These are phyloP conservation scores for Lycophotia porphyrea DNA, from an alignment of 2,888 invertebrate genomes.

Conservation along the genomic window DNA sequence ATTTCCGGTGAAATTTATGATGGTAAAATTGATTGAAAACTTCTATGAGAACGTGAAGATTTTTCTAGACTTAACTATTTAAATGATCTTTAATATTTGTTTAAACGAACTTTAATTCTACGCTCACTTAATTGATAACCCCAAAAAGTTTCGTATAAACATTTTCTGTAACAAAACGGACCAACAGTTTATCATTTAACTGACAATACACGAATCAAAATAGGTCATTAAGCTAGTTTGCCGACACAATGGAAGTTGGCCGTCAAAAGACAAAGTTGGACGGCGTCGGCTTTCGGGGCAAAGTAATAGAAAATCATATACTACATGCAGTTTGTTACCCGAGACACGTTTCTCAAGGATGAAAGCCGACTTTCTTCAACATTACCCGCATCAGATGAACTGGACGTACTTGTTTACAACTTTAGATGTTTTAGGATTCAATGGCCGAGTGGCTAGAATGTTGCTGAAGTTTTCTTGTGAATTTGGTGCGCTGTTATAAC, in stretches of 20 bases:
- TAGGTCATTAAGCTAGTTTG: constrained; percentile 62
- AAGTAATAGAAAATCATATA: constrained; percentile 72
- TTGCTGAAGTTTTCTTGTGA: constrained; percentile 18
- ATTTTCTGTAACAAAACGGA: constrained; percentile 34
- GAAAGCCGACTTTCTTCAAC: constrained; percentile 68
- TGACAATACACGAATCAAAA: constrained; percentile 60
- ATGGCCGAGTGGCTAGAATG: constrained; percentile 10
- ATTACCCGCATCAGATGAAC: constrained; percentile 64
- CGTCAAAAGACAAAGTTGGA: constrained; percentile 65
- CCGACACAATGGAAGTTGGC: constrained; percentile 56
- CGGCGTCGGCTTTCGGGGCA: constrained; percentile 45
- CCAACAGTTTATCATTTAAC: constrained; percentile 43
- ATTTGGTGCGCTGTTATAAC: background rate
- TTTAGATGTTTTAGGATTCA: constrained; percentile 38
- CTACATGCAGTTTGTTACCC: constrained; percentile 65
- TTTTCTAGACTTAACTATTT: background rate
- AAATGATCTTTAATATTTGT: background rate
- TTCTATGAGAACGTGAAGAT: background rate
- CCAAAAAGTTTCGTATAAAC: constrained; percentile 20
- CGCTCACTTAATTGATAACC: constrained; percentile 1
- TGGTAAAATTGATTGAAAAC: background rate
- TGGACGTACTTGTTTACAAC: constrained; percentile 50
- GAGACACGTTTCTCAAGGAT: constrained; percentile 69
- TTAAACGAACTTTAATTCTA: background rate
- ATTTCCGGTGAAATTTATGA: background rate